These are phyloP conservation scores for Armadillidium nasatum DNA, from an alignment of 1,140 invertebrate genomes.

Conservation along the genomic window DNA sequence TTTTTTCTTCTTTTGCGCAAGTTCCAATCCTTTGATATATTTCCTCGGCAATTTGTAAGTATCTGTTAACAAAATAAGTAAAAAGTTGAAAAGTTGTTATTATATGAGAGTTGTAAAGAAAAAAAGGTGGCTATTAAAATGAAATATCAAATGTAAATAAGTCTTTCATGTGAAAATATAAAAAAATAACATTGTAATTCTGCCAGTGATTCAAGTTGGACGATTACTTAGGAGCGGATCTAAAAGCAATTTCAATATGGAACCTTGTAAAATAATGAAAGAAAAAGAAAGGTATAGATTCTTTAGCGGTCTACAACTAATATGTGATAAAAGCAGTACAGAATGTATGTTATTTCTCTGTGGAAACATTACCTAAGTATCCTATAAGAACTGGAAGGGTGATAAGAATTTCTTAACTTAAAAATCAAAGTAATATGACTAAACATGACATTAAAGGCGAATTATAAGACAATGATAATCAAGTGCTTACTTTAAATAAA, in stretches of 20 bases:
- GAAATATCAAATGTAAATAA: too few species aligned
- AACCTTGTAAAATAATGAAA: neutral
- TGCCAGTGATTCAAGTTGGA: neutral
- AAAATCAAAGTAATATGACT: too few species aligned
- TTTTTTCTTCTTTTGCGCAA: constrained; percentile 56
- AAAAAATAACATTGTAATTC: constrained; percentile 24
- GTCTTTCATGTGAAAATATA: constrained; percentile 30
- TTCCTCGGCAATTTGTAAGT: constrained; percentile 63
- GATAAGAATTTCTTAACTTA: too few species aligned
- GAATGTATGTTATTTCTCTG: too few species aligned
- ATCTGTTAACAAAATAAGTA: constrained; percentile 50
- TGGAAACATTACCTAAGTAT: too few species aligned
- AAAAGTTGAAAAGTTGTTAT: constrained; percentile 31
- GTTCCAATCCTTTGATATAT: constrained; percentile 62
- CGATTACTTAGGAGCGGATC: neutral
- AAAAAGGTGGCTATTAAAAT: too few species aligned
- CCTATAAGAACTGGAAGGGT: too few species aligned
- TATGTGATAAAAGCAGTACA: too few species aligned
- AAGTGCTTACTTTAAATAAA: too few species aligned
- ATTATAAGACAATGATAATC: too few species aligned
- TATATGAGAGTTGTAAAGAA: constrained; percentile 2
- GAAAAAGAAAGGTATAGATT: neutral
- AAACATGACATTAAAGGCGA: too few species aligned
- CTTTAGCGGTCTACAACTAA: too few species aligned
- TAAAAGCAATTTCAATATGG: neutral